These are phyloP conservation scores for Mobula birostris DNA, from an alignment of 2,113 vertebrate genomes.

Conservation along the genomic window DNA sequence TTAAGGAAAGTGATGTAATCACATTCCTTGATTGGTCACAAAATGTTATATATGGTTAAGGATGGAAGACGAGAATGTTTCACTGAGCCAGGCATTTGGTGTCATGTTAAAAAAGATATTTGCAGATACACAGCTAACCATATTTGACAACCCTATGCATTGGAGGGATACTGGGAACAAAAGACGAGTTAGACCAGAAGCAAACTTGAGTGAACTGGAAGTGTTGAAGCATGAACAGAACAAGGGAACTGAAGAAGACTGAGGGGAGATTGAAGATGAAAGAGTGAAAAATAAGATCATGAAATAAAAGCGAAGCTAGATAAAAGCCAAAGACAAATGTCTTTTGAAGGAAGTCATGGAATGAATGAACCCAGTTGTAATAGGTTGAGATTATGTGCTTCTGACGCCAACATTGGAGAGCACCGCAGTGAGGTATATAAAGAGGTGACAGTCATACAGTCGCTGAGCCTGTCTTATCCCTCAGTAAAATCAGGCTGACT, in stretches of 20 bases:
- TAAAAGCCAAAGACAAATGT: not conserved
- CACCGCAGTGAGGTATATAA: not conserved
- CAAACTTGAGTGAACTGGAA: not conserved
- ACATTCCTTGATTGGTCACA: not conserved
- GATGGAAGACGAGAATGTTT: not conserved
- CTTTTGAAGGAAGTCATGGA: too few relatives aligned
- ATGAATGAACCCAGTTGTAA: not conserved
- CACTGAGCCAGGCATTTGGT: not conserved
- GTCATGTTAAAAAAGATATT: not conserved
- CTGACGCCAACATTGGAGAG: not conserved
- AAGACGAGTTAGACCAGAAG: not conserved
- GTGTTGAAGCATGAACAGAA: not conserved
- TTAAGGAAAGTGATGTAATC: not conserved
- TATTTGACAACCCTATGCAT: not conserved
- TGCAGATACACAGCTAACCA: not conserved
- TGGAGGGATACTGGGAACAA: not conserved
- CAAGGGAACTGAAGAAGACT: too few relatives aligned
- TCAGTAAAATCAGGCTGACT: not conserved
- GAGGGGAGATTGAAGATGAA: not conserved
- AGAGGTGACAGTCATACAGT: not conserved
- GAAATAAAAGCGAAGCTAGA: not conserved
- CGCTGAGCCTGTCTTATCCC: not conserved
- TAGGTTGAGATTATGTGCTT: not conserved
- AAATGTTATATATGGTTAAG: not conserved
- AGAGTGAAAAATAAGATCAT: not conserved